phyloP scores from a whole-genome alignment of 2,888 invertebrate genomes.

The Troides helena region DNA sequence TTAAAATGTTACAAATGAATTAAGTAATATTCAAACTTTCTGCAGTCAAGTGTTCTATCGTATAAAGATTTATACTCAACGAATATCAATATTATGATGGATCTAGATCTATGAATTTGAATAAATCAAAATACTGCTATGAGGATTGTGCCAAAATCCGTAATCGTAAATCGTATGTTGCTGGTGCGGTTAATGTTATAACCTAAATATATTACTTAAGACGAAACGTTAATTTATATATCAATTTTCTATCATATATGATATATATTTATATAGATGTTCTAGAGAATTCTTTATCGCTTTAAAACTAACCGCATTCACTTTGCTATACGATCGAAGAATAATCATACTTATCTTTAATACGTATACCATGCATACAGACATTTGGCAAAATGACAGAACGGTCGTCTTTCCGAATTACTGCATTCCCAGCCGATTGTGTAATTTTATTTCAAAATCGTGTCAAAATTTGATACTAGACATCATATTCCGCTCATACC shows the following conservation, averaged over 20 bases:
- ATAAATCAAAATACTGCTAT: constrained; percentile 30
- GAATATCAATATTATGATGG: constrained; percentile 30
- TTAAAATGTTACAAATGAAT: neutral
- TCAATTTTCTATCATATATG: constrained; percentile 4
- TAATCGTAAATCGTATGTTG: constrained; percentile 27
- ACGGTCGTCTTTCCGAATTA: constrained; percentile 33
- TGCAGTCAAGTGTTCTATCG: neutral
- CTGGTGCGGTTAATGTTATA: constrained; percentile 20
- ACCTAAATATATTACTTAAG: constrained; percentile 24
- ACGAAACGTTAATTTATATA: constrained; percentile 15
- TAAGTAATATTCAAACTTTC: neutral
- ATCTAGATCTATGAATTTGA: constrained; percentile 25
- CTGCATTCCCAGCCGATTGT: constrained; percentile 42
- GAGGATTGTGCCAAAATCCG: constrained; percentile 31
- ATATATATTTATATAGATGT: constrained; percentile 4
- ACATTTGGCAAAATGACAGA: constrained; percentile 42
- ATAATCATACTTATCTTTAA: constrained; percentile 16
- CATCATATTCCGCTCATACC: neutral
- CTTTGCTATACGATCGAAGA: constrained; percentile 5
- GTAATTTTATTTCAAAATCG: constrained; percentile 31
- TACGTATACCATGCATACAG: constrained; percentile 10
- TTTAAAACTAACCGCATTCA: neutral
- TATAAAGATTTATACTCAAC: constrained; percentile 6
- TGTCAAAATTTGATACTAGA: constrained; percentile 16
- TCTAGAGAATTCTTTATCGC: constrained; percentile 15